Base-by-base conservation (phyloP, 2,113 vertebrate genomes). In the Apaloderma vittatum region DNA sequence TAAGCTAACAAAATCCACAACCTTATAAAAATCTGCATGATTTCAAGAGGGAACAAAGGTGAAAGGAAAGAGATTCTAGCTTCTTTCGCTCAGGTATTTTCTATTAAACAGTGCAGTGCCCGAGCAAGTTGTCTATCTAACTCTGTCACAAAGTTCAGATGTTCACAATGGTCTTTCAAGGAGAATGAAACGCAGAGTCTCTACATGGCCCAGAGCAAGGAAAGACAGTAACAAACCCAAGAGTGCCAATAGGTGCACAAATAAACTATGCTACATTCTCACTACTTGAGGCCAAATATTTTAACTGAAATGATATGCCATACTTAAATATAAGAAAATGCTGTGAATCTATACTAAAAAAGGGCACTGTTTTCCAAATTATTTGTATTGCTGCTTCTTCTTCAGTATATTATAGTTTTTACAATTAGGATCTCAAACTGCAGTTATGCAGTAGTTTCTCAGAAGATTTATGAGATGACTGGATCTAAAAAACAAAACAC, bases 51-150 rank as follows among this genome's bases (percentile, higher is more conserved):
- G 46, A 86, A 88, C 4, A 6, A 91, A 93, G 65, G 75, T 88
- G 58, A 89, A 68, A 88, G 30, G 74, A 94, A 90, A 95, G 80
- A 93, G 85, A 94, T 55, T 59, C 34, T 75, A 61, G 65, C 81
- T 82, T 73, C 8, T 79, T 93, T 94, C 82, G 63, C 43, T 89
- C 93, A 85, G 26, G 32, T 86, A 75, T 66, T 92, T 97, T 67
- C 51, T 51, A 54, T 59, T 91, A 79, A 83, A 51, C 58, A 90
- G n/a, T n/a, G 59, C 48, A 87, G 75, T 63, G 20, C 5, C 4
- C 34, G 93, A 97, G 54, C 37, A 93, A 76, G 59, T 87, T 93
- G 52, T 63, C 30, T 45, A 36, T 9, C 74, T 87, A 61, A 86
- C 29, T 37, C 11, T 29, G 8, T 57, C 8, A 26, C 43, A 74